Percentiles rank a stretch among this genome's conserved stretches.
phyloP scores from a whole-genome alignment of 1,140 invertebrate species.

The Calliopsis andreniformis region DNA sequence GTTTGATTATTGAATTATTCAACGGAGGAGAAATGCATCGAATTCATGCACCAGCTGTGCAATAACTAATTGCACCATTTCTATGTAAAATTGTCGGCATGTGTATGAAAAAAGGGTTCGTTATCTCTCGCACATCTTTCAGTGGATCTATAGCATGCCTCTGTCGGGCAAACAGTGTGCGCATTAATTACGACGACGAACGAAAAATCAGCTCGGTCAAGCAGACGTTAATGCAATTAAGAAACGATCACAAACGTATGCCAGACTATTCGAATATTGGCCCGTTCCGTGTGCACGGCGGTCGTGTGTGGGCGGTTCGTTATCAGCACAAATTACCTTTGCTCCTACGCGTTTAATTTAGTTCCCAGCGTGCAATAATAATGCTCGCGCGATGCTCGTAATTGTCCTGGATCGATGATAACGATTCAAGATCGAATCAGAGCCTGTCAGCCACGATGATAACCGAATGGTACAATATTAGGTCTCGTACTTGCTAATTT shows the following conservation, averaged over 20 bases:
- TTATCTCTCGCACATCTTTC: neutral
- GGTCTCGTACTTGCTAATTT: neutral
- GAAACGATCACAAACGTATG: slow-evolving; percentile 45
- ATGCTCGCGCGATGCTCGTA: slow-evolving; percentile 58
- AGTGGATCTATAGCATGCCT: too few species aligned
- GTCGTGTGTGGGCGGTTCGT: slow-evolving; percentile 67
- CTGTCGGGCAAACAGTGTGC: too few species aligned
- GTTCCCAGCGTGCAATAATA: slow-evolving; percentile 65
- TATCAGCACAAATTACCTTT: slow-evolving; percentile 70
- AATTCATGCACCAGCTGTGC: neutral
- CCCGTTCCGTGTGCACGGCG: slow-evolving; percentile 28
- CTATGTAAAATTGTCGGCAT: neutral
- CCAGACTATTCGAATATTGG: slow-evolving; percentile 23
- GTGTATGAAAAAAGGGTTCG: neutral
- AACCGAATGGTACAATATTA: neutral
- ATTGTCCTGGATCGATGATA: slow-evolving; percentile 59
- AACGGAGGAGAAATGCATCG: neutral
- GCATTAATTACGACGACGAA: slow-evolving; percentile 17
- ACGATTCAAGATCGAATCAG: slow-evolving; percentile 56
- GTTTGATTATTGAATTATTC: too few species aligned
- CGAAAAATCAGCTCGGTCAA: slow-evolving; percentile 31
- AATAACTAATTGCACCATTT: neutral
- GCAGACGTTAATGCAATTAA: slow-evolving; percentile 44
- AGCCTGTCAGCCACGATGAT: neutral
- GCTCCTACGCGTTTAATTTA: slow-evolving; percentile 66